Evolutionary conservation across 2,113 vertebrate genomes (phyloP).

Genomic region (Axis porcinus): DNA sequence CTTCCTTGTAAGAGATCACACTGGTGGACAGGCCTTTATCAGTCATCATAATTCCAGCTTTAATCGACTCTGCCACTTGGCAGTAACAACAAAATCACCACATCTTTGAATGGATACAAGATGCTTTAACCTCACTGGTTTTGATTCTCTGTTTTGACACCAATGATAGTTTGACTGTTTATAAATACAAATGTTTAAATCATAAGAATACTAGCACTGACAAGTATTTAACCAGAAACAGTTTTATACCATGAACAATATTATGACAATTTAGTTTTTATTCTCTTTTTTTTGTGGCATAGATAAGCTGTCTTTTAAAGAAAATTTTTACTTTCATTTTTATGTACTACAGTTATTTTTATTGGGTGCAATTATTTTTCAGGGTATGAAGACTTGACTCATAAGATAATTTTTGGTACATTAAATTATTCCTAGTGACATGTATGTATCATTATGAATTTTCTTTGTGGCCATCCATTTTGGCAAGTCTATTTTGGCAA

Average conservation of each 20-base stretch:
- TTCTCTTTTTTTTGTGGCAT: not conserved
- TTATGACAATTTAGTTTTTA: not conserved
- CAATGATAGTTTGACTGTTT: not conserved
- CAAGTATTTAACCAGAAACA: not conserved
- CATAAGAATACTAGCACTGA: not conserved
- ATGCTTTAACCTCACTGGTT: not conserved
- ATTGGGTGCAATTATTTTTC: not conserved
- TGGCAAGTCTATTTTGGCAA: not conserved
- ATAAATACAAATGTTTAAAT: slow-evolving; percentile 21
- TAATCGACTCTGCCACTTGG: not conserved
- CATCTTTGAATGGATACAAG: not conserved
- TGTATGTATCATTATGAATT: not conserved
- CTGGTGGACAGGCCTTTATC: not conserved
- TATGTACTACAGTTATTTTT: not conserved
- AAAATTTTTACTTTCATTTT: not conserved
- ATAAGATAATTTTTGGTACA: not conserved
- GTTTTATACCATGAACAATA: not conserved
- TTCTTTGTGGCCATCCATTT: not conserved
- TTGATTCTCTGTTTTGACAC: not conserved
- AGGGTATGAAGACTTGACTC: not conserved
- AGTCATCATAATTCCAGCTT: not conserved
- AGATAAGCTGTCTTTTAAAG: not conserved
- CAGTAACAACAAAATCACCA: not conserved
- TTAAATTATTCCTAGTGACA: not conserved
- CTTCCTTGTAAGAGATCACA: not conserved